A percentile compares a stretch with the other conserved stretches of the same genome.
Conservation (phyloP, 2,888 invertebrate species). For the Galeruca laticollis region DNA sequence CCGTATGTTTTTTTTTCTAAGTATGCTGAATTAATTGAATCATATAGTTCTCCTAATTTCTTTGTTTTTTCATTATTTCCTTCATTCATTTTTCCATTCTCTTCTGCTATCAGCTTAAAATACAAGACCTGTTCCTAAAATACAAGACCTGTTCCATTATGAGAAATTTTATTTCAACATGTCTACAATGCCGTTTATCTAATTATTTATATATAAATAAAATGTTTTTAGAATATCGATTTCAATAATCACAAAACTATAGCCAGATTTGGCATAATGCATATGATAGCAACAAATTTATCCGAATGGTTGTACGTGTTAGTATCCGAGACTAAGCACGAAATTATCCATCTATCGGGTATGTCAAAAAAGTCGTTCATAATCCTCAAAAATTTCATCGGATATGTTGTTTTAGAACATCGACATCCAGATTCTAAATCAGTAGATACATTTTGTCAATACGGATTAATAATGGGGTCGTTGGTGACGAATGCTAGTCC, state of each 20-base stretch:
- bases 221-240: conserved; percentile 81
- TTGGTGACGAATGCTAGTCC: conserved; percentile 65
- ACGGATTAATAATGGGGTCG: conserved; percentile 82
- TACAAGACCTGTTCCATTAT: too few relatives aligned
- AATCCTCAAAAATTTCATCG: neutral
- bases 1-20: too few relatives aligned
- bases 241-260: conserved; percentile 89
- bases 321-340: conserved; percentile 95
- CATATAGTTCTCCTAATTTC: too few relatives aligned
- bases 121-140: too few relatives aligned
- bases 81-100: too few relatives aligned
- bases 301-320: conserved; percentile 97
- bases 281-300: conserved; percentile 97
- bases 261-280: conserved; percentile 97
- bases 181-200: too few relatives aligned
- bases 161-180: too few relatives aligned
- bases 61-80: too few relatives aligned
- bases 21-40: too few relatives aligned
- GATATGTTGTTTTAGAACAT: conserved; percentile 36
- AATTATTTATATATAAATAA: too few relatives aligned
- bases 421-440: conserved; percentile 32
- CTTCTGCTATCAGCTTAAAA: too few relatives aligned
- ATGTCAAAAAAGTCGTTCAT: conserved; percentile 3
- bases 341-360: conserved; percentile 71
- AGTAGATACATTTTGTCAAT: conserved; percentile 51